Evolutionary conservation across 2,797 vertebrate species (phyloP).

Genomic region (Danio jaintianensis): DNA sequence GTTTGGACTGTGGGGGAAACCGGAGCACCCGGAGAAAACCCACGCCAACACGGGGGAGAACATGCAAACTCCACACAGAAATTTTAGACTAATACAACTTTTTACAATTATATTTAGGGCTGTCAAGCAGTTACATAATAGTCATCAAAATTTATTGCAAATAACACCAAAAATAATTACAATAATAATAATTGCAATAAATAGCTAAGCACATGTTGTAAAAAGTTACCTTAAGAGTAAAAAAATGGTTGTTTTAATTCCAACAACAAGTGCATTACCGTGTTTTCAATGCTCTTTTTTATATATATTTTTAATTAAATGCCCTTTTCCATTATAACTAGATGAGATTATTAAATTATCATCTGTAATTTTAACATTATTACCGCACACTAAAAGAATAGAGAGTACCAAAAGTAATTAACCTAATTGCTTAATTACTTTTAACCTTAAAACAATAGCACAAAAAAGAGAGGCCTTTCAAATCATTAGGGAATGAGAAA

Average conservation of each 20-base stretch:
- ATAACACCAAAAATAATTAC: background rate
- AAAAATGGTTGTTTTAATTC: background rate
- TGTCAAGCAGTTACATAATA: background rate
- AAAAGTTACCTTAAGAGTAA: background rate
- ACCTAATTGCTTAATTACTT: background rate
- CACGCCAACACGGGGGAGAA: too few species aligned
- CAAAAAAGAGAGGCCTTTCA: background rate
- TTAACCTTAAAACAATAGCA: conserved; percentile 2
- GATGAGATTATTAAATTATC: conserved; percentile 7
- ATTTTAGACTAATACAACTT: background rate
- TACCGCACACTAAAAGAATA: background rate
- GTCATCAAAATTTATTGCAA: background rate
- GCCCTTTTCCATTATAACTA: too few species aligned
- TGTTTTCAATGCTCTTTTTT: background rate
- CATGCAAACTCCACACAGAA: too few species aligned
- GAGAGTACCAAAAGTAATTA: background rate
- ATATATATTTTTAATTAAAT: background rate
- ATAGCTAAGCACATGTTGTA: background rate
- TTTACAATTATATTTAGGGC: background rate
- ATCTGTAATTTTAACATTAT: conserved; percentile 5
- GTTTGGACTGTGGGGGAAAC: too few species aligned
- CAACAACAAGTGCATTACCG: background rate
- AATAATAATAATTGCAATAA: background rate
- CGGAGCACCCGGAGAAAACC: too few species aligned
- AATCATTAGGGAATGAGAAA: background rate